Base-by-base conservation (phyloP, 2,888 invertebrate genomes). In the Apomyelois bistriatella region DNA sequence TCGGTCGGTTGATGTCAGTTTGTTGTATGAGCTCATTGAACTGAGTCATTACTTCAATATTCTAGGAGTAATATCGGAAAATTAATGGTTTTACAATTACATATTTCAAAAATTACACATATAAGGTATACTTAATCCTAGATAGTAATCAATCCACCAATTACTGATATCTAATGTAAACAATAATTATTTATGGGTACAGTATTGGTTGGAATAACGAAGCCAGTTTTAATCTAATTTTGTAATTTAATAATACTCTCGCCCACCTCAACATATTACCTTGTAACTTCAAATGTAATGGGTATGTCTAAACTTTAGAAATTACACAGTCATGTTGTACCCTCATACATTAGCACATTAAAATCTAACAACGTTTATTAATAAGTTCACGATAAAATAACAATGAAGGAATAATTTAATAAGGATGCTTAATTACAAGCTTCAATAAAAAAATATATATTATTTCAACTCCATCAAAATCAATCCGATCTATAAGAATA, bases 1-100 rank as follows among this genome's bases (percentile, higher is more conserved):
- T 64, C 62, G 62, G 56, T 69, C 60, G 60, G 72, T 73, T 76
- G 72, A 76, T 75, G 75, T 76, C 75, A 74, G 68, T n/a, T 16
- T 15, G 10, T 41, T 16, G 41, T 43, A 67, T 76, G 76, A 76
- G 70, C 68, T 77, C 78, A 76, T 59, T 51, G 55, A 64, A 55
- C 63, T 77, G 76, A 77, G 61, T 78, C 78, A 76, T 60, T 58
- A 40, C 13, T 30, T 46, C 50, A 16, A 32, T 46, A 50, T 28
- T 52, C 9, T 16, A 22, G 41, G n/a, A 41, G 32, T 46, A 15
- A 35, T 46, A 46, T 30, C 9, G 4, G 13, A 46, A 15, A 46
- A 13, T 28, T 13, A 46, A 40, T 4, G 15, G 46, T 46, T 32
- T 46, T 43, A 12, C 43, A 7, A 3, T 17, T 17, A 41, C 17